A percentile compares a stretch with the other conserved stretches of the same genome.
Conservation (phyloP, 2,888 invertebrate species). For the Cerastis leucographa region DNA sequence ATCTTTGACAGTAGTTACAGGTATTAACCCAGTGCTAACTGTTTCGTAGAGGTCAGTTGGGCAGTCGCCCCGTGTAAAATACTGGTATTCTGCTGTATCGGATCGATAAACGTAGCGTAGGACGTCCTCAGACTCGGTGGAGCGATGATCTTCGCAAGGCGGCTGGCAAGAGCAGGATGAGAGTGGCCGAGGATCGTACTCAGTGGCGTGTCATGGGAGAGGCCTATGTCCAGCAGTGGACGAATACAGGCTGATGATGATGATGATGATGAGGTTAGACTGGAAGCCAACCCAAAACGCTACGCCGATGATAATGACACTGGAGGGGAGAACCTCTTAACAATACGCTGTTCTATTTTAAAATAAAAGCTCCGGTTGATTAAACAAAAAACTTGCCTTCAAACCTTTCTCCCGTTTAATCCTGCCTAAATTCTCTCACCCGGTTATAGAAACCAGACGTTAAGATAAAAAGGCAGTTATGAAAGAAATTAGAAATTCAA, state of each 20-base stretch:
- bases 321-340: background rate
- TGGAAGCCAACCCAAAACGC: background rate
- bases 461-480: conserved; percentile 34
- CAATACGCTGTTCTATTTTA: background rate
- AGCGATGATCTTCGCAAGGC: no score
- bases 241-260: no score
- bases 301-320: background rate
- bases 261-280: no score
- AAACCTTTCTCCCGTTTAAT: conserved; percentile 2
- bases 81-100: background rate
- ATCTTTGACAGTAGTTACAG: no score
- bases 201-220: no score
- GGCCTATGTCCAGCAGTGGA: no score
- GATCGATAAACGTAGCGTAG: no score
- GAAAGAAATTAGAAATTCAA: conserved; percentile 51
- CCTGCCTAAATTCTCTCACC: background rate
- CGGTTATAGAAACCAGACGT: conserved; percentile 22
- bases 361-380: background rate
- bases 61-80: background rate
- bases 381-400: background rate
- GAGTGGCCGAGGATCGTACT: no score
- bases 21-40: no score
- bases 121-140: no score
- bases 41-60: no score
- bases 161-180: no score